Percentiles rank a stretch among this genome's conserved stretches.
These are phyloP conservation scores for Mus caroli DNA, from an alignment of 2,797 vertebrate genomes.

Conservation along the genomic window DNA sequence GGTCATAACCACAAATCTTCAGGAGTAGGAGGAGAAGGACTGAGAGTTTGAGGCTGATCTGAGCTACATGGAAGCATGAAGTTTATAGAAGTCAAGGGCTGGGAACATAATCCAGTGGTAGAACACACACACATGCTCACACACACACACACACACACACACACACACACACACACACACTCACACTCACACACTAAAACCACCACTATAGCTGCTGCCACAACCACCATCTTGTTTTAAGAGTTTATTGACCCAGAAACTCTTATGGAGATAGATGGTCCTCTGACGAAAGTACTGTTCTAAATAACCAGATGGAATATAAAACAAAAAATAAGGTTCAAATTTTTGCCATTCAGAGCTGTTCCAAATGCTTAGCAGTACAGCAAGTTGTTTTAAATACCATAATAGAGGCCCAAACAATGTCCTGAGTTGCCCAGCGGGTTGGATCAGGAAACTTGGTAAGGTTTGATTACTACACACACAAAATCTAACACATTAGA, in stretches of 20 bases:
- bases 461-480: conserved; percentile 53
- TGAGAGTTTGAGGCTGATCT: no score
- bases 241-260: conserved; percentile 40
- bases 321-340: neutral
- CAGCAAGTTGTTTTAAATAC: conserved; percentile 12
- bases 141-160: neutral
- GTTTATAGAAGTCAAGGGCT: neutral
- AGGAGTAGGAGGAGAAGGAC: neutral
- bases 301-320: neutral
- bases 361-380: neutral
- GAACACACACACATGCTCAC: neutral
- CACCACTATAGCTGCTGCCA: no score
- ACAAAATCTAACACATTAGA: conserved; percentile 63
- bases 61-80: neutral
- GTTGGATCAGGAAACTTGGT: conserved; percentile 26
- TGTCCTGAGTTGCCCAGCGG: neutral
- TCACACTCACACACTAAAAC: neutral
- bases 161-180: neutral
- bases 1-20: neutral
- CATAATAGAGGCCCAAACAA: neutral
- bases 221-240: neutral
- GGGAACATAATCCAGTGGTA: neutral
- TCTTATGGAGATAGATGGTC: neutral
- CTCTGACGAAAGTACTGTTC: neutral
- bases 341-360: conserved; percentile 2